Percentiles rank a stretch among this genome's conserved stretches.
These are phyloP conservation scores for Cabera pusaria DNA, from an alignment of 2,888 invertebrate genomes.

Conservation along the genomic window DNA sequence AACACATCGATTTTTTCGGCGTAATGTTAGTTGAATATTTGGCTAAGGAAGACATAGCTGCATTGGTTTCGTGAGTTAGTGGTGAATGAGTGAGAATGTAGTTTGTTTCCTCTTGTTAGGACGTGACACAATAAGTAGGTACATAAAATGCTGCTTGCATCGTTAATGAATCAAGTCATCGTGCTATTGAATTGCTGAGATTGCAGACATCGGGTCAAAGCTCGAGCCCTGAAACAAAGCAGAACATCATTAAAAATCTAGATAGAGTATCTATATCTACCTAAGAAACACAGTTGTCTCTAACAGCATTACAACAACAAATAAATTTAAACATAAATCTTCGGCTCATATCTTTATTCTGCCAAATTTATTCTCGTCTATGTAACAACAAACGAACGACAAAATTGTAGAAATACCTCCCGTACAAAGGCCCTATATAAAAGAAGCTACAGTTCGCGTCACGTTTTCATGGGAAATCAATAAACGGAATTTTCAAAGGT, in stretches of 20 bases:
- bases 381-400: too few species aligned
- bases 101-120: slow-evolving; percentile 50
- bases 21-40: slow-evolving; percentile 40
- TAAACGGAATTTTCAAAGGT: background rate
- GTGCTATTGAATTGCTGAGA: slow-evolving; percentile 67
- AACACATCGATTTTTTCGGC: too few species aligned
- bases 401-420: too few species aligned
- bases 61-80: slow-evolving; percentile 35
- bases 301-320: too few species aligned
- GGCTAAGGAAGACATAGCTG: slow-evolving; percentile 49
- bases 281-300: too few species aligned
- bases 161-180: slow-evolving; percentile 60
- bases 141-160: slow-evolving; percentile 42
- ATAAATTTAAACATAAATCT: too few species aligned
- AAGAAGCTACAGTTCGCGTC: too few species aligned
- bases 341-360: too few species aligned
- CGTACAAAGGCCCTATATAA: too few species aligned
- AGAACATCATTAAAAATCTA: too few species aligned
- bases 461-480: slow-evolving; percentile 2
- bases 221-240: slow-evolving; percentile 70
- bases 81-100: slow-evolving; percentile 2
- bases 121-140: slow-evolving; percentile 54
- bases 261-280: too few species aligned
- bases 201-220: slow-evolving; percentile 74
- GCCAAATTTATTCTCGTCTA: too few species aligned